Base-by-base conservation (phyloP, 2,113 vertebrate species). In the Myanophis thanlyinensis region DNA sequence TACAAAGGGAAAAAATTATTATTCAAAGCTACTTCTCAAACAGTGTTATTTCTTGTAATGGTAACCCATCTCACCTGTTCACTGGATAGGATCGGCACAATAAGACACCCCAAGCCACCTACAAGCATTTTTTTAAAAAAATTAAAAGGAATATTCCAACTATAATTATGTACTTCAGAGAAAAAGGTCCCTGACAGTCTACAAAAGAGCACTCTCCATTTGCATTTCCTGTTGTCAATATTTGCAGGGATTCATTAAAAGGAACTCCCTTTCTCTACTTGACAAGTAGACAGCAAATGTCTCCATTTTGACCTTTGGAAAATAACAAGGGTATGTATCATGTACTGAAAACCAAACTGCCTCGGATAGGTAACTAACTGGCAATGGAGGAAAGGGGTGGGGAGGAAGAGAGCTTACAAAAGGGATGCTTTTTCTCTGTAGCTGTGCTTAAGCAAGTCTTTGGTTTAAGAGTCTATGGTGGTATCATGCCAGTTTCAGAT, bases 11-110 rank as follows among this genome's bases (percentile, higher is more conserved):
- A 99, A 92, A 98, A 99, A 99, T 99, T 98, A 98, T 98, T 98
- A 98, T 98, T 99, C 98, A 99, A 99, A 99, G 98, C 98, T 99
- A 99, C 98, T 98, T 99, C 98, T 99, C 98, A 99, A 99, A 99
- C 99, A 99, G 98, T 99, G 98, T 98, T 98, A 98, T 98, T 98
- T 99, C 98, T 98, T 97, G 98, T 98, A 98, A 98, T 98, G 98
- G 98, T 98, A 98, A 98, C 98, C 98, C 98, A 98, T 98, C 98
- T 99, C 98, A 98, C 98, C 98, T 98, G 98, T 98, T 98, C 98
- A 98, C 98, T 98, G 98, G 97, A 98, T 98, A 98, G 98, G 98
- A 98, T 98, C 98, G 98, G 98, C 99, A 99, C 98, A 98, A 98
- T 97, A 98, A 98, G 98, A 98, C 98, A 98, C 98, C 98, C 98